Evolutionary conservation across 2,888 invertebrate genomes (phyloP).

Genomic region (Tipula lateralis): DNA sequence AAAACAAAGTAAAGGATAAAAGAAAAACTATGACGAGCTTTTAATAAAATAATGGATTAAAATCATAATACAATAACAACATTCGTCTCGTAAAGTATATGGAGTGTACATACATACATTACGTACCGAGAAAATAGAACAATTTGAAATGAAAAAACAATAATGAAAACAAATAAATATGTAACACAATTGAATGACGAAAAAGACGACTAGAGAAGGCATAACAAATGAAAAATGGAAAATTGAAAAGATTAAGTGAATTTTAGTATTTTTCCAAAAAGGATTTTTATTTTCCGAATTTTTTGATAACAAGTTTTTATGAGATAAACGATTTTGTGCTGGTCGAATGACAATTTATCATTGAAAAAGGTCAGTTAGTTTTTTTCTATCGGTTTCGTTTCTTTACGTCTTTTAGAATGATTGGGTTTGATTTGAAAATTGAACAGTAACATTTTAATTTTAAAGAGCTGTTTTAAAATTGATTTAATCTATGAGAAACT

Average conservation of each 20-base stretch:
- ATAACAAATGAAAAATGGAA: not conserved
- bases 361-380: not conserved
- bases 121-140: not conserved
- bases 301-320: constrained; percentile 19
- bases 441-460: not conserved
- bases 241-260: not conserved
- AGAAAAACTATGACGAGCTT: not conserved
- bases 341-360: constrained; percentile 1
- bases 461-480: not conserved
- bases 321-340: not conserved
- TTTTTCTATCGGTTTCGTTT: not conserved
- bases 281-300: not conserved
- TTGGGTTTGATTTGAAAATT: not conserved
- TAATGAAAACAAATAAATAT: no score
- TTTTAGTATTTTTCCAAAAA: not conserved
- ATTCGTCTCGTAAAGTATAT: no score
- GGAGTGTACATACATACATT: not conserved
- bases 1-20: not conserved
- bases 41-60: not conserved
- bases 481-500: not conserved
- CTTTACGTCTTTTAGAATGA: not conserved
- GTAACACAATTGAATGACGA: not conserved
- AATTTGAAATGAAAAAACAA: constrained; percentile 1
- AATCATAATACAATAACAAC: not conserved
- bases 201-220: not conserved